A percentile compares a stretch with the other conserved stretches of the same genome.
Conservation (phyloP, 2,888 invertebrate genomes). For the Acanthopleura granulata region DNA sequence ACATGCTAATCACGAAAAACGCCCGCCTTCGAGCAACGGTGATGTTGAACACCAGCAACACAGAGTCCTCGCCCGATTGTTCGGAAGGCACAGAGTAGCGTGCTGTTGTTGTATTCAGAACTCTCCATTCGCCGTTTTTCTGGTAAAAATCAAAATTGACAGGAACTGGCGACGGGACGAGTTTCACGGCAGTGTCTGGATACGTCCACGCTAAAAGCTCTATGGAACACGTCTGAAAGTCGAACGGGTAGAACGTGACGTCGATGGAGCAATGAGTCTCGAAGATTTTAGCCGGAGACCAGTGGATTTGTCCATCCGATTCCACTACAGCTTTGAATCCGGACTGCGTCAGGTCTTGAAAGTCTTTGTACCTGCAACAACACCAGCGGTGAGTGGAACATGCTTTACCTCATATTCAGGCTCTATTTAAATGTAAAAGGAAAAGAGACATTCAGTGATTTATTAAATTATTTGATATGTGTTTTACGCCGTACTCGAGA, state of each 20-base stretch:
- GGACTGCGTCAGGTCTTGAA: not conserved
- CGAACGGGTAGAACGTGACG: conserved; percentile 8
- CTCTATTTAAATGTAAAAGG: too few relatives aligned
- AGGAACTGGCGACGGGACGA: not conserved
- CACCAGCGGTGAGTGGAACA: too few relatives aligned
- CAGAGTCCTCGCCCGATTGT: not conserved
- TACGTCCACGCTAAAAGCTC: not conserved
- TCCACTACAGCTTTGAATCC: not conserved
- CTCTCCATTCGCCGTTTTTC: not conserved
- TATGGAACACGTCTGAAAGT: not conserved
- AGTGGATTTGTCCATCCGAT: not conserved
- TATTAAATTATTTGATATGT: too few relatives aligned
- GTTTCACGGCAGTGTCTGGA: not conserved
- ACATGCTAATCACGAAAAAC: not conserved
- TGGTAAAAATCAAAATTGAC: not conserved
- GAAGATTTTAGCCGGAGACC: not conserved
- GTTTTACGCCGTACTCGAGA: too few relatives aligned
- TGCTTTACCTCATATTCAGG: too few relatives aligned
- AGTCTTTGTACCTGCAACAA: not conserved
- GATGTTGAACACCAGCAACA: not conserved
- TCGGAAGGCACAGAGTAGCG: not conserved
- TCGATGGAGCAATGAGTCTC: not conserved
- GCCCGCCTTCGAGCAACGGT: not conserved
- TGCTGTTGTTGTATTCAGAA: not conserved
- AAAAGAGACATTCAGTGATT: too few relatives aligned